Evolutionary conservation across 2,113 vertebrate genomes (phyloP), one percentile per base, ranked within the genome.

Genomic region (Tupaia tana): DNA sequence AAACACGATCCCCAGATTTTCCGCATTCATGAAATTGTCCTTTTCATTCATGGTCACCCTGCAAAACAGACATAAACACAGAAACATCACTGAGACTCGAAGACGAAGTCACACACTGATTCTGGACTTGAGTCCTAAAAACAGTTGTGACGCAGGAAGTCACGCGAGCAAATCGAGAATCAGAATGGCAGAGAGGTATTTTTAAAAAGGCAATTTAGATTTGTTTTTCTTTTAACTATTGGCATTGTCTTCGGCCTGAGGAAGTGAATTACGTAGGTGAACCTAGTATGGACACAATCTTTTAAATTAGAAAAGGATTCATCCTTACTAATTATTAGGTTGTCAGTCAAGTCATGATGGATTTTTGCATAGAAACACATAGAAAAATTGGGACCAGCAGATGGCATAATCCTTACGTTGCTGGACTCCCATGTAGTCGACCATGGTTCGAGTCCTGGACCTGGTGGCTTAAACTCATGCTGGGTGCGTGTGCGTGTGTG

Each of bases 1-100:
- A 89, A 99, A 99, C 95, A 99, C 99, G 54, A 99, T 99, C 70
- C 99, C 99, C 97, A 99, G 98, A 90, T 99, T 99, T 98, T 99
- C 99, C 67, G 99, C 98, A 22, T 98, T 99, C 99, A 99, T 99
- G 87, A 99, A 99, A 97, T 99, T 99, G 82, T 99, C 99, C 97
- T 99, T 99, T 98, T 99, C 99, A 89, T 99, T 99, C 98, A 99
- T 97, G 22, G 99, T 99, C 95, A 99, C 99, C 98, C 99, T 99
- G 97, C 71, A 97, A 95, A 24, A 79, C 13, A 77, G 89, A 86
- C 52, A 93, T 1, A 79, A 0, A 84, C 25, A 87, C 69, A 61
- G 25, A 77, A 14, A 27, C 3, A 0, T 89, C 11, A 80, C 1
- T 24, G 1, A 13, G 80, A 22, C 12, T 12, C 6, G n/a, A 0